Conservation (phyloP, 2,888 invertebrate genomes). For the Yponomeuta plumbellus region DNA sequence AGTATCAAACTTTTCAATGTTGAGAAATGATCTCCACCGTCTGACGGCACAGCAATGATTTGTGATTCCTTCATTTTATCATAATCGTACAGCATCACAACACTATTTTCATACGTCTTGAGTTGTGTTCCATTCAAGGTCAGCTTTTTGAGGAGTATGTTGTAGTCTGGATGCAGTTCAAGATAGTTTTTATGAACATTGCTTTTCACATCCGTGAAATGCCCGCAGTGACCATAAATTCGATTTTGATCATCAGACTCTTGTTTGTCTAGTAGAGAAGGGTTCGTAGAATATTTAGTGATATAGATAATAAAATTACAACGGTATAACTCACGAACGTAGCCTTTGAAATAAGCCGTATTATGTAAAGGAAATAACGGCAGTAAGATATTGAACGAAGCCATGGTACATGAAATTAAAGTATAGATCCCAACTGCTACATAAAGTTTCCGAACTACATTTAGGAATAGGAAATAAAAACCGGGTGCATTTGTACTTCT, state of each 20-base stretch:
- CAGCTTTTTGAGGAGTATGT: conserved; percentile 4
- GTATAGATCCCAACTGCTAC: no score
- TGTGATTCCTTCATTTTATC: conserved; percentile 50
- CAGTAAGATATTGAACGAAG: conserved; percentile 39
- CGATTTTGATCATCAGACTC: conserved; percentile 25
- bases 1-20: conserved; percentile 44
- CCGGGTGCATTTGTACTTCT: no score
- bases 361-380: conserved; percentile 33
- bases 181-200: conserved; percentile 17
- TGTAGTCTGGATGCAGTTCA: conserved; percentile 3
- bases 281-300: conserved; percentile 36
- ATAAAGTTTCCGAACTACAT: no score
- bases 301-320: conserved; percentile 42
- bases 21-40: conserved; percentile 40
- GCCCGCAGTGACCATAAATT: conserved; percentile 43
- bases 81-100: conserved; percentile 55
- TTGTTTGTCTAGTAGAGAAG: conserved; percentile 26
- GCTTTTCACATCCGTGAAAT: conserved; percentile 21
- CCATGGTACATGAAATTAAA: conserved; percentile 1
- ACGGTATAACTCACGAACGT: conserved; percentile 29
- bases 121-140: conserved; percentile 1
- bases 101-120: conserved; percentile 30
- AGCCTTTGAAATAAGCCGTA: conserved; percentile 44
- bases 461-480: no score
- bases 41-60: conserved; percentile 32